Conservation (phyloP, 2,797 vertebrate species). For the Crypturellus tataupa region DNA sequence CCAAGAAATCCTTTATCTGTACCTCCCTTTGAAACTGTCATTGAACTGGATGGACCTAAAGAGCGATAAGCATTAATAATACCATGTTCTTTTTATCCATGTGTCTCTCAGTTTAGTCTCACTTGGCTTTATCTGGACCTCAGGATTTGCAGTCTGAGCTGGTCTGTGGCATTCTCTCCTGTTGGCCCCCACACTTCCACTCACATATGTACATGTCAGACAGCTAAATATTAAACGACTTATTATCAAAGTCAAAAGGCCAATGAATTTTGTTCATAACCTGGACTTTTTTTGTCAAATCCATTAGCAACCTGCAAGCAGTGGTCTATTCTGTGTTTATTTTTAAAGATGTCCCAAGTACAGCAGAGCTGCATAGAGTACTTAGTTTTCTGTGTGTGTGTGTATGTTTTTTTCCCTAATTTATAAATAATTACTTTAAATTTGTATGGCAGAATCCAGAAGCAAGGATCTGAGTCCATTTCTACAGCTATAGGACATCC, state of each 20-base stretch:
- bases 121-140: constrained; percentile 68
- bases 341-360: neutral
- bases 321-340: fast-evolving
- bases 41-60: constrained; percentile 73
- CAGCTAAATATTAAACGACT: neutral
- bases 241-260: constrained; percentile 19
- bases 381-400: neutral
- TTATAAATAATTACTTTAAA: neutral
- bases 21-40: constrained; percentile 77
- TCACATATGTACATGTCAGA: neutral
- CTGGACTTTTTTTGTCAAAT: neutral
- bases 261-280: constrained; percentile 8
- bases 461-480: neutral
- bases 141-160: constrained; percentile 49
- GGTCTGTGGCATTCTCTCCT: constrained; percentile 1
- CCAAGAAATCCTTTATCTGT: constrained; percentile 76
- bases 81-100: constrained; percentile 68
- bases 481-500: neutral
- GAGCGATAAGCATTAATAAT: constrained; percentile 78
- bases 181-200: neutral
- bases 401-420: neutral
- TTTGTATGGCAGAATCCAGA: neutral
- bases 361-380: neutral
- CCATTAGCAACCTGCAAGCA: neutral
- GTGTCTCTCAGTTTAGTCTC: constrained; percentile 52